phyloP scores from a whole-genome alignment of 2,113 vertebrate species.

The Abramis brama region DNA sequence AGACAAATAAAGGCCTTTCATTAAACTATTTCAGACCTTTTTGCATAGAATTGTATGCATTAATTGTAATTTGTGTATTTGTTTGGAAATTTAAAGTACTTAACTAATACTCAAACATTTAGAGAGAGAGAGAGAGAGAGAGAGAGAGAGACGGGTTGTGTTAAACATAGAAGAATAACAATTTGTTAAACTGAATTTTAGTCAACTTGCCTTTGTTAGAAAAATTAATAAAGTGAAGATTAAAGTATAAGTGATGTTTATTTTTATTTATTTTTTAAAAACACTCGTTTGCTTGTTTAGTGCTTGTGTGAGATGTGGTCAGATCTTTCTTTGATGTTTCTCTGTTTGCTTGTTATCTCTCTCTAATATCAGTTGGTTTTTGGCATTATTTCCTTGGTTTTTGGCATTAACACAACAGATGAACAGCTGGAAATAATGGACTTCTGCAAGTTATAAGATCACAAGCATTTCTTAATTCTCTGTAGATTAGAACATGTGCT shows the following conservation, averaged over 20 bases:
- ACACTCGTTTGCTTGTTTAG: neutral
- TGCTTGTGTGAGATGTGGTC: neutral
- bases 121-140: neutral
- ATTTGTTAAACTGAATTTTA: neutral
- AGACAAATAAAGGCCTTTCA: constrained; percentile 23
- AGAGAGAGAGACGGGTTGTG: neutral
- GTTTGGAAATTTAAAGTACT: neutral
- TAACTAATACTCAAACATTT: constrained; percentile 1
- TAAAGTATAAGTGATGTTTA: neutral
- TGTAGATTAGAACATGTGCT: neutral
- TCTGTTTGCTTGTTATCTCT: neutral
- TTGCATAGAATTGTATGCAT: neutral
- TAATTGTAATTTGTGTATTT: constrained; percentile 4
- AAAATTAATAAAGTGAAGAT: neutral
- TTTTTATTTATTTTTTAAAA: too few relatives aligned
- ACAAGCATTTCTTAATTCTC: neutral
- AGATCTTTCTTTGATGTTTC: neutral
- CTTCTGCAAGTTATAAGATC: neutral
- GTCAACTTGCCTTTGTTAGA: neutral
- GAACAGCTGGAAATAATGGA: neutral
- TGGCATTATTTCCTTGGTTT: neutral
- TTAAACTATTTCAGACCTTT: constrained; percentile 15
- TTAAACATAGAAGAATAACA: neutral
- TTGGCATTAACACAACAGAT: neutral
- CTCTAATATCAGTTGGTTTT: neutral